Evolutionary conservation across 2,888 invertebrate genomes (phyloP).

Genomic region (Spisula subtruncata): DNA sequence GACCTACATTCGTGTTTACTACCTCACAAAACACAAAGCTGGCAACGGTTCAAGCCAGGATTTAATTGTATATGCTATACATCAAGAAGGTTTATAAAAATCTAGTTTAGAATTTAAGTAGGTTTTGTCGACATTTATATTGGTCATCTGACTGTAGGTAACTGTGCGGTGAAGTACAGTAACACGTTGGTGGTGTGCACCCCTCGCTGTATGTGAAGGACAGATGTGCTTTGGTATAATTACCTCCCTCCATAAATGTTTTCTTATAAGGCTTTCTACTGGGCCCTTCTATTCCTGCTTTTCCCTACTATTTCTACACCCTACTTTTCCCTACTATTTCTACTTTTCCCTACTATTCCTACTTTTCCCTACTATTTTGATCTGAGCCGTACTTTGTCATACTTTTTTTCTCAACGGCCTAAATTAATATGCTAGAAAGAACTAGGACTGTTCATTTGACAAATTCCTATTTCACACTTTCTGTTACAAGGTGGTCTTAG

Average conservation of each 20-base stretch:
- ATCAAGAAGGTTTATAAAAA: background rate
- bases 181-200: background rate
- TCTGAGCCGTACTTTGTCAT: too few relatives aligned
- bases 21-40: slow-evolving; percentile 22
- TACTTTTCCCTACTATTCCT: too few relatives aligned
- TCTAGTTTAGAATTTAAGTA: slow-evolving; percentile 15
- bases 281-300: too few relatives aligned
- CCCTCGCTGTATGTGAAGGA: background rate
- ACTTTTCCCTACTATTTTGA: too few relatives aligned
- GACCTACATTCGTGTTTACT: slow-evolving; percentile 18
- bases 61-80: background rate
- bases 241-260: background rate
- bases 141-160: background rate
- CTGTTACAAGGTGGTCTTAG: background rate
- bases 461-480: background rate
- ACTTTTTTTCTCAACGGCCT: too few relatives aligned
- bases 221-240: background rate
- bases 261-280: too few relatives aligned
- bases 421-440: too few relatives aligned
- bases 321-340: too few relatives aligned
- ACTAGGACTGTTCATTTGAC: background rate
- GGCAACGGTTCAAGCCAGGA: slow-evolving; percentile 37
- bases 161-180: background rate
- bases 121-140: background rate
- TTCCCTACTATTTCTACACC: too few relatives aligned